Base-by-base conservation (phyloP, 2,888 invertebrate genomes). In the Trichogramma dendrolimi region DNA sequence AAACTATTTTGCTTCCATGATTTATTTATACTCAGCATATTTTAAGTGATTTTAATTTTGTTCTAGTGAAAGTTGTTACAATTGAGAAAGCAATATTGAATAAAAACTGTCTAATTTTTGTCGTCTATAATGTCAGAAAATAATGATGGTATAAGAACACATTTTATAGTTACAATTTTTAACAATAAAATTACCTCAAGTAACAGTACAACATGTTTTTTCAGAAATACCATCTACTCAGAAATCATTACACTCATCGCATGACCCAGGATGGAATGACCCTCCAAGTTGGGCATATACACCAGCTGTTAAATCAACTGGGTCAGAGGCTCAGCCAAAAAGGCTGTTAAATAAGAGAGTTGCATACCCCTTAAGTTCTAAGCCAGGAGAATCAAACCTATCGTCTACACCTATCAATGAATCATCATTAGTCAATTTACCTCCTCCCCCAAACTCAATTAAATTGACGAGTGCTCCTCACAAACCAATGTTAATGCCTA, bases 231-330 rank as follows among this genome's bases (percentile, higher is more conserved):
- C 49, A 42, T 78, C 79, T 1, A 73, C 73, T 4, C 79, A 79
- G 67, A 73, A 75, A 47, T 67, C 67, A 10, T 67, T 79, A 42
- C 69, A 71, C 38, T 68, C 77, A 1, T 63, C 61, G 38, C 75
- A 79, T 50, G 74, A 78, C 66, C 67, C 78, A 10, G 79, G 79
- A 4, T 79, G 79, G 79, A 79, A 79, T 42, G 79, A 79, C 69
- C 78, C 79, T 7, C 79, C 79, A 39, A 74, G 74, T 60, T 76
- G 75, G 75, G 75, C 73, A 10, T 71, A 70, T 39, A 38, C 60
- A 10, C 60, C 69, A 1, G 44, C 63, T 5, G 48, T 65, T n/a
- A 66, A 58, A 66, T 46, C 65, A 14, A 40, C 66, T 39, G 43
- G 61, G 0, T 60, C 55, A 8, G 66, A 59, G 6, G 70, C 71